Evolutionary conservation across 2,888 invertebrate species (phyloP).

Genomic region (Macrostomum cliftonense): DNA sequence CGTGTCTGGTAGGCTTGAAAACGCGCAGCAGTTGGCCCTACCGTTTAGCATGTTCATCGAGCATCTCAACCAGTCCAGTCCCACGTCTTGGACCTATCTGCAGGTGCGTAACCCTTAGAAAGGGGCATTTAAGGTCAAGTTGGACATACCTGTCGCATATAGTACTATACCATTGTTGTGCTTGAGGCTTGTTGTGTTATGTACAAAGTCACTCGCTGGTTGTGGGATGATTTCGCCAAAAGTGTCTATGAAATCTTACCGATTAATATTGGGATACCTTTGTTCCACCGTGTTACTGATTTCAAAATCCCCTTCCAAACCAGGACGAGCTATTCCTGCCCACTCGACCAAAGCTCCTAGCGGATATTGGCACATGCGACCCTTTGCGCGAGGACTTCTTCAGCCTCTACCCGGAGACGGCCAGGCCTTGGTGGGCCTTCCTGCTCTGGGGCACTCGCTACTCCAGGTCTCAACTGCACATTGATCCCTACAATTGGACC

Average conservation of each 20-base stretch:
- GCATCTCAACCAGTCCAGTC: conserved; percentile 3
- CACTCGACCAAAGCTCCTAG: conserved; percentile 20
- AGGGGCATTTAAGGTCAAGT: too few relatives aligned
- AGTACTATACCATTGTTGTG: too few relatives aligned
- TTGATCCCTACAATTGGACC: conserved; percentile 38
- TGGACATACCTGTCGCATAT: too few relatives aligned
- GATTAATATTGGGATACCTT: too few relatives aligned
- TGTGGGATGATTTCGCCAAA: too few relatives aligned
- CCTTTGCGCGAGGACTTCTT: conserved; percentile 28
- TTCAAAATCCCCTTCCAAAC: too few relatives aligned
- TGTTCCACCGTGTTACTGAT: too few relatives aligned
- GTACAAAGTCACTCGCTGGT: too few relatives aligned
- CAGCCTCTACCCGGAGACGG: conserved; percentile 23
- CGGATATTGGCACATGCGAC: conserved; percentile 21
- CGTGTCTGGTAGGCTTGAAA: conserved; percentile 13
- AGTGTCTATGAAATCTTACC: too few relatives aligned
- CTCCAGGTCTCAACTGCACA: conserved; percentile 30
- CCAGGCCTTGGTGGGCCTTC: conserved; percentile 33
- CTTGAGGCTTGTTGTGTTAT: too few relatives aligned
- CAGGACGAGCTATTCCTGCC: conserved; percentile 31
- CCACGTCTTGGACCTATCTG: conserved; percentile 4
- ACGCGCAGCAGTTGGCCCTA: conserved; percentile 1
- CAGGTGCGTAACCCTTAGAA: not conserved
- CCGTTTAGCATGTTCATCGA: conserved; percentile 4
- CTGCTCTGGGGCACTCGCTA: conserved; percentile 31